Conservation (phyloP, 2,888 invertebrate species). For the Crioceris asparagi region DNA sequence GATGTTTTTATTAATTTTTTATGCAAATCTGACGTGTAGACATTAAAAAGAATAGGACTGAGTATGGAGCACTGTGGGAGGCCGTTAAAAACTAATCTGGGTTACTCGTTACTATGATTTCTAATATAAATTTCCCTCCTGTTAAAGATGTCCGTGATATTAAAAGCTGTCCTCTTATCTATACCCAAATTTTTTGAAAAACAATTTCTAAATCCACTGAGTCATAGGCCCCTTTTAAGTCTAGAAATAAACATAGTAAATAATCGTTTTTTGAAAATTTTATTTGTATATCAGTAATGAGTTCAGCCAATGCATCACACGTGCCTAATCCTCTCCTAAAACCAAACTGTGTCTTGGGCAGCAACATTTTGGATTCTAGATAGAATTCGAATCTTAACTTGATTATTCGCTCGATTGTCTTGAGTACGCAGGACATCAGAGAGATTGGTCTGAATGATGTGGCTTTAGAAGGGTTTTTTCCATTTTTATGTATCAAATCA, state of each 20-base stretch:
- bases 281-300: constrained; percentile 6
- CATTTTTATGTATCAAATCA: too few relatives aligned
- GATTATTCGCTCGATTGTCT: constrained; percentile 5
- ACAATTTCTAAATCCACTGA: background rate
- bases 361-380: constrained; percentile 1
- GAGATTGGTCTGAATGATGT: constrained; percentile 3
- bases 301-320: constrained; percentile 4
- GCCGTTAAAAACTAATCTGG: too few relatives aligned
- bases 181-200: background rate
- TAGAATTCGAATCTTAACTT: constrained; percentile 1
- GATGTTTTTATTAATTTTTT: too few relatives aligned
- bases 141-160: background rate
- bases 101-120: too few relatives aligned
- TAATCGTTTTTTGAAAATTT: constrained; percentile 4
- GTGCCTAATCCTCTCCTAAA: constrained; percentile 6
- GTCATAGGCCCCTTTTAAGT: constrained; percentile 2
- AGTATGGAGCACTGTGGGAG: too few relatives aligned
- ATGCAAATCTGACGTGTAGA: too few relatives aligned
- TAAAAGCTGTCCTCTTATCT: background rate
- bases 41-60: too few relatives aligned
- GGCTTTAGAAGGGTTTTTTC: too few relatives aligned
- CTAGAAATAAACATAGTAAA: constrained; percentile 3
- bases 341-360: constrained; percentile 7
- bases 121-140: background rate
- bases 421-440: constrained; percentile 1